These are phyloP conservation scores for Drosophila teissieri DNA, from an alignment of 1,140 invertebrate genomes.

Conservation along the genomic window DNA sequence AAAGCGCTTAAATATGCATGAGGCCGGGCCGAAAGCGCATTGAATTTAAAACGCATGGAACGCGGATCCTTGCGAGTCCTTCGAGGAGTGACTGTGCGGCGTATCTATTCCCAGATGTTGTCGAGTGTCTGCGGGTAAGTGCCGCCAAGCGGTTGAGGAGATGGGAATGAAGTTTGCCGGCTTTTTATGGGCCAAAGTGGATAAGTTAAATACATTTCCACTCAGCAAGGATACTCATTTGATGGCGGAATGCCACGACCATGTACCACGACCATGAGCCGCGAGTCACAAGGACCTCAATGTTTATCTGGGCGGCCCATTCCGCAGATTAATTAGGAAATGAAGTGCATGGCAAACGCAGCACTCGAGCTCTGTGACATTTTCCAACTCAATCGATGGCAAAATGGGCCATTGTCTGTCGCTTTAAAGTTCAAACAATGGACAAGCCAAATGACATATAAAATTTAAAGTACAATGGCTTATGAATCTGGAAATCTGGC, in stretches of 20 bases:
- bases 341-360: constrained; percentile 39
- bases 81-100: neutral
- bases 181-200: constrained; percentile 15
- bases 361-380: constrained; percentile 5
- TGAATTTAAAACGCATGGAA: constrained; percentile 16
- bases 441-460: neutral
- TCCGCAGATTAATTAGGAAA: constrained; percentile 44
- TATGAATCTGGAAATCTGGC: too few relatives aligned
- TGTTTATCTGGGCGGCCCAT: constrained; percentile 17
- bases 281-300: constrained; percentile 15
- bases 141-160: neutral
- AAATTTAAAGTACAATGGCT: neutral
- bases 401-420: neutral
- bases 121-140: constrained; percentile 5
- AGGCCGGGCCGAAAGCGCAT: constrained; percentile 28
- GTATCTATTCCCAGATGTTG: neutral
- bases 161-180: constrained; percentile 9
- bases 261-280: too few relatives aligned
- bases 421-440: neutral
- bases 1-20: constrained; percentile 51
- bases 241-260: neutral
- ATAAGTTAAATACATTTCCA: constrained; percentile 30
- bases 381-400: constrained; percentile 1
- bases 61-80: neutral
- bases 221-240: constrained; percentile 14